Evolutionary conservation across 2,888 invertebrate genomes (phyloP), one percentile per base, ranked within the genome.

Genomic region (Meta bourneti): DNA sequence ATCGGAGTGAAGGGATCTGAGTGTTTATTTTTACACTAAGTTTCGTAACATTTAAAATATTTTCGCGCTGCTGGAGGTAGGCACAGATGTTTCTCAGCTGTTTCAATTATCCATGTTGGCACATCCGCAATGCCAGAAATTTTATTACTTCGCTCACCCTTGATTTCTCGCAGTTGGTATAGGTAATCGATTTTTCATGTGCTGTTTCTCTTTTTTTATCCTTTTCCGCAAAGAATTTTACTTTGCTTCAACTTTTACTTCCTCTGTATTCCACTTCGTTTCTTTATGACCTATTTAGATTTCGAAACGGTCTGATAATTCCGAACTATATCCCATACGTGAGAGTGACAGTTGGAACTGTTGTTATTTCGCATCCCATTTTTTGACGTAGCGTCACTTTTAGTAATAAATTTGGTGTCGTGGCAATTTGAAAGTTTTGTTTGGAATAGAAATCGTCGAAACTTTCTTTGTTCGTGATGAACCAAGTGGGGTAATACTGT

Each of bases 91-190:
- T 83, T 82, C 87, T 91, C 87, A 91, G 91, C 91, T 91, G 91
- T 91, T 91, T 88, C 77, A 72, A 83, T 88, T 87, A 91, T 91
- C 91, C 91, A 91, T 87, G 91, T 91, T 91, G 91, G 91, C 91
- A 91, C 83, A 91, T 91, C 91, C 86, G 91, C 91, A 83, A 86
- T 91, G 87, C 72, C 61, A 72, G 61, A 19, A 69, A 75, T 83
- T 91, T 91, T 87, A 88, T 87, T 91, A 91, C 86, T 81, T 91
- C 70, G 20, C 51, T 34, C 84, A 85, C 51, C 85, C 85, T 90
- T 90, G 90, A 90, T 90, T 75, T 85, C 77, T 52, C 49, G 16
- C n/a, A 54, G 72, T 8, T 79, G 71, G 8, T 61, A 78, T 52
- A 52, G 49, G 34, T 71, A 16, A 81, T 91, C 20, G 61, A 69